These are phyloP conservation scores for Xenopus laevis DNA, from an alignment of 2,113 vertebrate species.

Conservation along the genomic window DNA sequence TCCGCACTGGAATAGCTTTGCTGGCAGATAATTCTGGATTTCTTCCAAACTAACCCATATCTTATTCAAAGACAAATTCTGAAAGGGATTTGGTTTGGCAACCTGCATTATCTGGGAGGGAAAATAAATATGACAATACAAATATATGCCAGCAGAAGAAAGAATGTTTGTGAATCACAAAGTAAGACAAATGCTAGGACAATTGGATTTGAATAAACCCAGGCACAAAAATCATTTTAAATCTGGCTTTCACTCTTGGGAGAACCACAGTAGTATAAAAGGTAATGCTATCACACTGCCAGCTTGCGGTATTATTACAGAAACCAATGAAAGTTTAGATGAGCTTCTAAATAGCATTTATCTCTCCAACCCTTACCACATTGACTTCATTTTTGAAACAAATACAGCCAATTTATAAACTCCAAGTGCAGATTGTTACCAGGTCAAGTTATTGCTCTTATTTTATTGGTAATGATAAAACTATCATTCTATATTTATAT, in stretches of 20 bases:
- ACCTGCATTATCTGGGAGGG: slow-evolving; percentile 47
- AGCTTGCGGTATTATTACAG: not conserved
- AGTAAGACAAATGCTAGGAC: slow-evolving; percentile 29
- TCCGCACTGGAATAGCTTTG: slow-evolving; percentile 45
- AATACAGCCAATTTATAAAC: not conserved
- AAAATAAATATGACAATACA: slow-evolving; percentile 56
- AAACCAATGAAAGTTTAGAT: not conserved
- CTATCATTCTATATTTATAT: not conserved
- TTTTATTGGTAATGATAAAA: not conserved
- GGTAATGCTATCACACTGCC: not conserved
- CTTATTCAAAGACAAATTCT: slow-evolving; percentile 56
- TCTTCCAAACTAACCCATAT: slow-evolving; percentile 55
- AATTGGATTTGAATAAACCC: slow-evolving; percentile 33
- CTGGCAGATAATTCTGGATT: slow-evolving; percentile 52
- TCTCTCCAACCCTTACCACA: no score
- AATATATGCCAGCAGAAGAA: slow-evolving; percentile 45
- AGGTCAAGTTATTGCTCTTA: not conserved
- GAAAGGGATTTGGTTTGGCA: slow-evolving; percentile 58
- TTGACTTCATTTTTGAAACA: not conserved
- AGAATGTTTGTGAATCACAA: slow-evolving; percentile 19
- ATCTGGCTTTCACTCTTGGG: not conserved
- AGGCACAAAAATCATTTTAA: slow-evolving; percentile 10
- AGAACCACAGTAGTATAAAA: not conserved
- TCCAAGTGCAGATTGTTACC: not conserved
- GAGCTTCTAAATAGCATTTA: not conserved